Percentiles rank a stretch among this genome's conserved stretches.
phyloP scores from a whole-genome alignment of 2,797 vertebrate genomes.

The Anabacerthia variegaticeps region DNA sequence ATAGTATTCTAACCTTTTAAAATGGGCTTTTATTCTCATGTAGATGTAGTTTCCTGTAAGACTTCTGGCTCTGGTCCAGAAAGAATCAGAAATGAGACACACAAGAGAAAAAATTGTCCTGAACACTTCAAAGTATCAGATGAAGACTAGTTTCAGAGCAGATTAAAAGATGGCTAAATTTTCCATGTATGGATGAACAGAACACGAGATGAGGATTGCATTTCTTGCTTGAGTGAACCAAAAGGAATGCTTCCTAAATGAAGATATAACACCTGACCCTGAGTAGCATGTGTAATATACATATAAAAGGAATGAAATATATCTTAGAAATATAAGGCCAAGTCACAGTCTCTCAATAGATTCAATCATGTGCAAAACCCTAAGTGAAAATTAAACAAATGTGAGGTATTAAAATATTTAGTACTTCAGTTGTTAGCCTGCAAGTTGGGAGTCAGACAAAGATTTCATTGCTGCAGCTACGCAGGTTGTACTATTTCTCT shows the following conservation, averaged over 20 bases:
- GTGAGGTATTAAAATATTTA: slow-evolving; percentile 7
- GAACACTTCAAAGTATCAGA: neutral
- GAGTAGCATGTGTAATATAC: neutral
- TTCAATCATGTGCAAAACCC: neutral
- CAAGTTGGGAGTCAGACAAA: neutral
- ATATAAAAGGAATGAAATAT: neutral
- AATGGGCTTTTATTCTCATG: slow-evolving; percentile 1
- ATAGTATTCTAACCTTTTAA: neutral
- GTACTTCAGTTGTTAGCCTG: neutral
- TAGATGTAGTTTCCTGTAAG: neutral
- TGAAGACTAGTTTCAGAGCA: neutral
- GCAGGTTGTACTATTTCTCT: neutral
- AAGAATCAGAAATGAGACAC: neutral
- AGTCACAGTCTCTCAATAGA: neutral
- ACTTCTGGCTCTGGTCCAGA: neutral
- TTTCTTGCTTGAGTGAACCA: neutral
- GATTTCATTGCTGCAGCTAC: neutral
- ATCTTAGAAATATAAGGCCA: neutral
- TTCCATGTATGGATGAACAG: neutral
- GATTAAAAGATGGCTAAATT: neutral
- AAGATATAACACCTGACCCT: neutral
- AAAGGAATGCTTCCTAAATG: neutral
- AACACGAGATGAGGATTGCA: neutral
- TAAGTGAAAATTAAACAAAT: neutral
- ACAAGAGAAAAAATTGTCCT: neutral